phyloP scores from a whole-genome alignment of 2,113 vertebrate species.

The Sinocyclocheilus maitianheensis region DNA sequence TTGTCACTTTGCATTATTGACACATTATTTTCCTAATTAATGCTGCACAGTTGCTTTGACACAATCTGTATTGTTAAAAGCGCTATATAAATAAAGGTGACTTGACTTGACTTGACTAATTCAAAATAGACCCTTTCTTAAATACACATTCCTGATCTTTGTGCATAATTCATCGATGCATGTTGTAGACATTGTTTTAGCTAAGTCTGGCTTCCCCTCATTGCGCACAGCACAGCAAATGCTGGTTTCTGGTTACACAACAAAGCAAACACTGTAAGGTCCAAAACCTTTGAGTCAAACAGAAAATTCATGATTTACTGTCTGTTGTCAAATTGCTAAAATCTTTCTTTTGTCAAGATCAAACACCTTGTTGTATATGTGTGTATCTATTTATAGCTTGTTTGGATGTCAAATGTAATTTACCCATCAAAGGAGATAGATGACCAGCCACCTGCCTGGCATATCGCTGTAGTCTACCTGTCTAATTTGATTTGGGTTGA shows the following conservation, averaged over 20 bases:
- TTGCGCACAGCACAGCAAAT: not conserved
- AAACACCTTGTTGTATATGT: not conserved
- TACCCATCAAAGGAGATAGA: slow-evolving; percentile 54
- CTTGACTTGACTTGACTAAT: not conserved
- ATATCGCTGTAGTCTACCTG: slow-evolving; percentile 49
- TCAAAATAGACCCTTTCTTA: not conserved
- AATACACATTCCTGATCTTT: not conserved
- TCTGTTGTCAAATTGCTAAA: not conserved
- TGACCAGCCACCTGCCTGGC: slow-evolving; percentile 45
- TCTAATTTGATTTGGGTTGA: slow-evolving; percentile 60
- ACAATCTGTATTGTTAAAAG: too few species aligned
- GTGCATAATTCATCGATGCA: not conserved
- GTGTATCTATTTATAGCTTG: slow-evolving; percentile 46
- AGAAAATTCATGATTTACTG: not conserved
- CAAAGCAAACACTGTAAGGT: not conserved
- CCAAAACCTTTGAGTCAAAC: not conserved
- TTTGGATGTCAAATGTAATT: slow-evolving; percentile 56
- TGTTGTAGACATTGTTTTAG: too few species aligned
- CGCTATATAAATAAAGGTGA: too few species aligned
- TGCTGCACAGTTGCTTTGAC: too few species aligned
- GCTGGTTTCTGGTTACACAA: not conserved
- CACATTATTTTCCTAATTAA: too few species aligned
- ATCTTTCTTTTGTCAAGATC: not conserved
- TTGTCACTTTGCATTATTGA: too few species aligned
- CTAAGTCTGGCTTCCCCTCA: too few species aligned